Base-by-base conservation (phyloP, 2,113 vertebrate species). In the Plestiodon gilberti region DNA sequence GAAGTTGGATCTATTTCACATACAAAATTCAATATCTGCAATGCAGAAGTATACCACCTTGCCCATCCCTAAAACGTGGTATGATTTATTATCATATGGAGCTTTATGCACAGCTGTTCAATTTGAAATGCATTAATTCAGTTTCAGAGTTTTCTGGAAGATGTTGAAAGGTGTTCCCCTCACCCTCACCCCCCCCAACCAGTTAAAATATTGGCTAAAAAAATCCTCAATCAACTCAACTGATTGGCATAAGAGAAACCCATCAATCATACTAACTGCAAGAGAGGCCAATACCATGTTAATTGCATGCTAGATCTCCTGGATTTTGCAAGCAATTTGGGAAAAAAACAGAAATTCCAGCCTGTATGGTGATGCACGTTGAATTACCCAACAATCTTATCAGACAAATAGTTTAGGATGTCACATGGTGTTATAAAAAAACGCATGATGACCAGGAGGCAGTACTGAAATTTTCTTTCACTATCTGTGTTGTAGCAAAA, bases 361-460 rank as follows among this genome's bases (percentile, higher is more conserved):
- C 87, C 6, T 90, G 33, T 38, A 1, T 80, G 87, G 85, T 57
- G n/a, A n/a, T n/a, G 15, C 17, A 84, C 62, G 84, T 76, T 82
- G 85, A 93, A 85, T 89, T 93, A n/a, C 57, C 87, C 91, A 86
- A 13, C 55, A 65, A 33, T 92, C 76, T 79, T 83, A 71, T 74
- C 82, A 85, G 6, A 90, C 83, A 89, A 73, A 65, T 59, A 93
- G 65, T 52, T 93, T 88, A 87, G 77, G 89, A 93, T 93, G 84
- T 84, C 78, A 82, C 57, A 90, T 91, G 92, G 74, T 85, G 83
- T 90, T 92, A 92, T 38, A 81, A 90, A 93, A 81, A 90, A 92
- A 90, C 67, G 93, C 2, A 88, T 4, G 28, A 82, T 79, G 82
- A 90, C 6, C 10, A 48, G 64, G 15, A 88, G 61, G 67, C 79